Evolutionary conservation across 1,140 invertebrate genomes (phyloP), one percentile per base, ranked within the genome.

Genomic region (Drosophila bipectinata): DNA sequence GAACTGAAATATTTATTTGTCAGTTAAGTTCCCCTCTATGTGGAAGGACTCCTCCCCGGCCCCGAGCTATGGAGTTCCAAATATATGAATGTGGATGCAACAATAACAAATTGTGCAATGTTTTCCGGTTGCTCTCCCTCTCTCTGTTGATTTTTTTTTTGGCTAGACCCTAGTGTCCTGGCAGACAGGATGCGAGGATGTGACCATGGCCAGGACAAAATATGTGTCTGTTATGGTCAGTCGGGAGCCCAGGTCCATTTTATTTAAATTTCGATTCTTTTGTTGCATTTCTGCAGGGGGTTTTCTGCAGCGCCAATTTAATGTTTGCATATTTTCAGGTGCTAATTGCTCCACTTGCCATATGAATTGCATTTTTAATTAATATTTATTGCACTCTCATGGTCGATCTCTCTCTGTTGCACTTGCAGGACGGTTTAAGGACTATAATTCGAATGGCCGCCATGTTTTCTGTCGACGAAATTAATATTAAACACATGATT

Each of bases 281-380:
- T 74, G 54, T 66, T 74, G 66, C 54, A 61, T 44, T 28, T 28
- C 47, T 77, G 34, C 18, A 18, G 57, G 6, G 3, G 48, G 30
- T 54, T 68, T 74, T 28, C 73, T 69, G 79, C 69, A 74, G 68
- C 71, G 77, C 57, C 83, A 79, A 88, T 88, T 90, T 91, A 91
- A 91, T 91, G 87, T 90, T 90, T 91, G 85, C 90, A 91, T 91
- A 91, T 91, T 91, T 91, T 91, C 90, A 91, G 90, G 90, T 91
- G 90, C 82, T 91, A 91, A 91, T 91, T 91, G 90, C 73, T 91
- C 82, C 90, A 90, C 85, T 88, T 84, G 75, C 72, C 90, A 91
- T 91, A 91, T 91, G 90, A 90, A 79, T 55, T 90, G 88, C 88
- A 90, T 90, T 90, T 87, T 90, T 90, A 90, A 90, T 90, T 90